Conservation (phyloP, 2,888 invertebrate species). For the Acanthosepion esculentum region DNA sequence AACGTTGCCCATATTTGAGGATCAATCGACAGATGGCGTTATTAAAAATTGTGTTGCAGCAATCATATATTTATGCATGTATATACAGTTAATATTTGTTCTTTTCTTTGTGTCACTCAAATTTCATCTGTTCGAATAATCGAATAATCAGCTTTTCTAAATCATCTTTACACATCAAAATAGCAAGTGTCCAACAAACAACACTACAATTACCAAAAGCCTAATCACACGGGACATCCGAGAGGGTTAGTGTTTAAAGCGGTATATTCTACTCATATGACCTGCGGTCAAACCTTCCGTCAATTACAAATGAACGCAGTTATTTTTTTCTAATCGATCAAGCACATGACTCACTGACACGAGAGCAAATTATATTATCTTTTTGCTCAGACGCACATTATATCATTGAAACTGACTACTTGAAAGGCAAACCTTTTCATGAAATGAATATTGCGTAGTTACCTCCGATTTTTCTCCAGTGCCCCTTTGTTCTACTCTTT, state of each 20-base stretch:
- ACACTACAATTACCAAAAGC: background rate
- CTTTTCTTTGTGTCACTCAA: background rate
- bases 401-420: conserved; percentile 20
- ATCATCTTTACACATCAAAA: background rate
- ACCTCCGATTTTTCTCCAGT: background rate
- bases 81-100: background rate
- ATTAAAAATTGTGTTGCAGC: no score
- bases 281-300: background rate
- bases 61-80: background rate
- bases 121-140: background rate
- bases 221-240: background rate
- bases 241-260: background rate
- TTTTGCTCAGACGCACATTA: background rate
- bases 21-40: no score
- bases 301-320: background rate
- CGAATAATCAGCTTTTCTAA: background rate
- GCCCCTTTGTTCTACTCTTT: background rate
- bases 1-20: no score
- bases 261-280: background rate
- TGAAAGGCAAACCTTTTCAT: background rate
- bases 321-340: background rate
- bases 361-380: background rate
- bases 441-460: background rate
- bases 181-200: background rate
- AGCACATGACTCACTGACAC: conserved; percentile 6